Evolutionary conservation across 2,113 vertebrate genomes (phyloP).

Genomic region (Boulengeromyrus knoepffleri): DNA sequence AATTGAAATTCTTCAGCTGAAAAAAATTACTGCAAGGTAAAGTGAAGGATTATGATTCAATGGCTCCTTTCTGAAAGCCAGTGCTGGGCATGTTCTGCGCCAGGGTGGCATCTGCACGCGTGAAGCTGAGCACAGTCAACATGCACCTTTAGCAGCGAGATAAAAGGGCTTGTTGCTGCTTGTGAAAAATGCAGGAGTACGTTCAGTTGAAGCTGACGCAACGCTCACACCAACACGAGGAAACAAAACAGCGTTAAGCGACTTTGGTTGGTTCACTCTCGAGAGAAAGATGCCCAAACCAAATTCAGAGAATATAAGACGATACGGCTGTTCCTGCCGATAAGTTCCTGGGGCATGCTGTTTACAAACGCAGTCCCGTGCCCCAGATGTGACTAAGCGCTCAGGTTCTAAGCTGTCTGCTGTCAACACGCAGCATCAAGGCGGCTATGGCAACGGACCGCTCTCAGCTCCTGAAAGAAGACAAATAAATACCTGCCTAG

Average conservation of each 20-base stretch:
- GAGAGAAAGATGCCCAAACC: not conserved
- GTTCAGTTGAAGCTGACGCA: not conserved
- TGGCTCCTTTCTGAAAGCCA: conserved; percentile 24
- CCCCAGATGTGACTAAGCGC: not conserved
- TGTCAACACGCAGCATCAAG: not conserved
- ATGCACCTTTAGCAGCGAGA: not conserved
- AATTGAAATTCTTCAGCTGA: conserved; percentile 3
- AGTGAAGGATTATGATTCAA: conserved; percentile 32
- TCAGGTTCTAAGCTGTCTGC: not conserved
- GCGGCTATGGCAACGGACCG: not conserved
- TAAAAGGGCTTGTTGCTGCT: not conserved
- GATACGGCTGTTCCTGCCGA: not conserved
- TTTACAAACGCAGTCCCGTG: not conserved
- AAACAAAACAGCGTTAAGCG: not conserved
- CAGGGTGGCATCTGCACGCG: not conserved
- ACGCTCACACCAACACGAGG: not conserved
- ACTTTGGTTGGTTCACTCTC: not conserved
- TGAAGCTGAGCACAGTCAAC: not conserved
- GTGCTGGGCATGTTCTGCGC: not conserved
- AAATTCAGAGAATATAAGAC: not conserved
- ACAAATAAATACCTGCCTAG: not conserved
- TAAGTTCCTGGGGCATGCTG: not conserved
- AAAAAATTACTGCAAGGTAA: not conserved
- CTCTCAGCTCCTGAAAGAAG: not conserved
- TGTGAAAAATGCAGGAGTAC: not conserved